phyloP scores from a whole-genome alignment of 2,113 vertebrate genomes.

The Pelecanus crispus region DNA sequence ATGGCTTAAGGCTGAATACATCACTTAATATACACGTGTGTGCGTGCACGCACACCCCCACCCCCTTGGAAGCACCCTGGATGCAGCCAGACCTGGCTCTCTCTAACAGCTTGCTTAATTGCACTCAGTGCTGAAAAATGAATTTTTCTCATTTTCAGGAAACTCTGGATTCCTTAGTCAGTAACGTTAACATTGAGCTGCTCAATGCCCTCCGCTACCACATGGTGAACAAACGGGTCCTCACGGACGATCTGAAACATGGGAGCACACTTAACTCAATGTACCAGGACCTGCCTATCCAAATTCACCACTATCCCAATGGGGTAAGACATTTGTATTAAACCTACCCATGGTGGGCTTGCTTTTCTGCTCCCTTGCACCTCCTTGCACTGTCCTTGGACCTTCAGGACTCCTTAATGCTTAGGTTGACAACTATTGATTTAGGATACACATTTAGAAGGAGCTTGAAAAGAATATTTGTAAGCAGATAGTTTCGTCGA shows the following conservation, averaged over 20 bases:
- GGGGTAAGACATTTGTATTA: conserved; percentile 75
- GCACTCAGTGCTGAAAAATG: neutral
- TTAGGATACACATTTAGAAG: neutral
- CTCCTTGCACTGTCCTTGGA: neutral
- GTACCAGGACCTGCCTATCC: conserved; percentile 93
- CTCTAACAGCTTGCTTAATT: neutral
- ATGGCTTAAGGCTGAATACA: neutral
- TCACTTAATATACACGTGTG: neutral
- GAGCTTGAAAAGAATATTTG: neutral
- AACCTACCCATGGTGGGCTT: neutral
- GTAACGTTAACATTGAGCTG: conserved; percentile 97
- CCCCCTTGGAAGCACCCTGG: neutral
- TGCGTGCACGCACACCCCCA: too few relatives aligned
- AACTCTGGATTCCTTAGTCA: conserved; percentile 94
- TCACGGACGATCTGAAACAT: conserved; percentile 90
- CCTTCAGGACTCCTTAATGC: neutral
- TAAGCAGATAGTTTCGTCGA: neutral
- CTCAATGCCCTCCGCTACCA: conserved; percentile 96
- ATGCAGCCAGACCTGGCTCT: neutral
- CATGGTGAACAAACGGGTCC: conserved; percentile 89
- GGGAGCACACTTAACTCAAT: conserved; percentile 86
- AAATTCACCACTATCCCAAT: conserved; percentile 93
- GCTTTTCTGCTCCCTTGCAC: neutral
- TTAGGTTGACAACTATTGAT: neutral
- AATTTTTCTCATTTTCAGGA: conserved; percentile 75